Percentiles rank a stretch among this genome's conserved stretches.
Conservation (phyloP, 1,140 invertebrate species). For the Hyles vespertilio region DNA sequence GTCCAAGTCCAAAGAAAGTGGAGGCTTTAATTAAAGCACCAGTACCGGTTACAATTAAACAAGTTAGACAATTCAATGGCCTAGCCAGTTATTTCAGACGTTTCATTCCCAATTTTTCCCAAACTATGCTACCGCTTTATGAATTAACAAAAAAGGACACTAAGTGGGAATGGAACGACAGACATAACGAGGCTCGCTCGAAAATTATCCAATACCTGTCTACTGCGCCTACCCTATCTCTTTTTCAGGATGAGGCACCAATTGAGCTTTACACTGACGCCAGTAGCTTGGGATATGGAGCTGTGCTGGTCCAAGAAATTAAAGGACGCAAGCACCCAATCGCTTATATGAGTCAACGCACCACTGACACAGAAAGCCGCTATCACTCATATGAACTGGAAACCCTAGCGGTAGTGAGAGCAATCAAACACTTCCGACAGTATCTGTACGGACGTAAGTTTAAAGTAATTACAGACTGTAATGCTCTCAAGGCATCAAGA, state of each 20-base stretch:
- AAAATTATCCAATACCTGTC: slow-evolving; percentile 9
- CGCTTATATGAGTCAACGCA: not conserved
- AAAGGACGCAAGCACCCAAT: not conserved
- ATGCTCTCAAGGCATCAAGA: not conserved
- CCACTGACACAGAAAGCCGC: slow-evolving; percentile 18
- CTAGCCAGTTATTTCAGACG: slow-evolving; percentile 59
- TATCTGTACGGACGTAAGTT: not conserved
- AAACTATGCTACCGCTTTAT: slow-evolving; percentile 14
- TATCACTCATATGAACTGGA: not conserved
- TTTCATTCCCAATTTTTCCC: slow-evolving; percentile 63
- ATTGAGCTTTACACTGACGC: slow-evolving; percentile 41
- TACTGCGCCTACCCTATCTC: slow-evolving; percentile 22
- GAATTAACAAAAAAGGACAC: slow-evolving; percentile 16
- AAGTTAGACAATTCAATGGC: slow-evolving; percentile 60
- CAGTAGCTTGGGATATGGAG: slow-evolving; percentile 24
- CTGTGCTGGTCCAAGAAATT: slow-evolving; percentile 27
- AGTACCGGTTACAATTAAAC: slow-evolving; percentile 31
- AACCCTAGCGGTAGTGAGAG: not conserved
- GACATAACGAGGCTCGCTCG: slow-evolving; percentile 14
- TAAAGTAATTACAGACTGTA: not conserved
- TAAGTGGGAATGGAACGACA: slow-evolving; percentile 23
- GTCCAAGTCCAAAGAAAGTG: slow-evolving; percentile 30
- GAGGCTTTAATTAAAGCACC: slow-evolving; percentile 32
- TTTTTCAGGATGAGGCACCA: slow-evolving; percentile 28
- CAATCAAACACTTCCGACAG: not conserved